Evolutionary conservation across 2,797 vertebrate genomes (phyloP).

Genomic region (Staurois parvus): DNA sequence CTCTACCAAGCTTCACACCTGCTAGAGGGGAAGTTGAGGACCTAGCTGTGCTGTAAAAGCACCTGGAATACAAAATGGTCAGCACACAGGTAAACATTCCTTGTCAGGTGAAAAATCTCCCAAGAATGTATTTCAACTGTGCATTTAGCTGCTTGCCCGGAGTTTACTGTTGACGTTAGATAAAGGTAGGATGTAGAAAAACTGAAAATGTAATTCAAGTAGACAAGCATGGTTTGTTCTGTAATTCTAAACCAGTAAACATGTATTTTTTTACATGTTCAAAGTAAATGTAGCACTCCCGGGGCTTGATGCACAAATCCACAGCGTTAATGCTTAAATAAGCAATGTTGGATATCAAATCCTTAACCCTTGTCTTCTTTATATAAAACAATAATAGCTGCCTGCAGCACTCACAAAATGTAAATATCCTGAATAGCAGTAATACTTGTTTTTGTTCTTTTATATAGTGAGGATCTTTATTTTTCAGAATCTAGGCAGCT

Average conservation of each 20-base stretch:
- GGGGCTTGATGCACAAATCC: slow-evolving; percentile 23
- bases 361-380: neutral
- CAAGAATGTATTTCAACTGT: neutral
- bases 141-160: neutral
- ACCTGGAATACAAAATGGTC: too few species aligned
- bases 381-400: slow-evolving; percentile 19
- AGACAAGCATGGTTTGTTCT: neutral
- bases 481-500: slow-evolving; percentile 11
- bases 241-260: neutral
- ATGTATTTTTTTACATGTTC: neutral
- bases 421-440: slow-evolving; percentile 14
- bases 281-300: slow-evolving; percentile 3
- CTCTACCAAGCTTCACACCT: too few species aligned
- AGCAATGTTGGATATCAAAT: slow-evolving; percentile 5
- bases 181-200: neutral
- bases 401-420: slow-evolving; percentile 32
- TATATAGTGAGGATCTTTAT: slow-evolving; percentile 18
- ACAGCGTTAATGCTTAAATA: slow-evolving; percentile 9
- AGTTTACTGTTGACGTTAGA: neutral
- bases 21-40: too few species aligned
- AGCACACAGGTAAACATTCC: too few species aligned
- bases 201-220: slow-evolving; percentile 5
- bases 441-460: slow-evolving; percentile 23
- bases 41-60: too few species aligned
- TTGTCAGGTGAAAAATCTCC: too few species aligned